A percentile compares a stretch with the other conserved stretches of the same genome.
Conservation (phyloP, 2,797 vertebrate genomes). For the Gobionotothen gibberifrons region DNA sequence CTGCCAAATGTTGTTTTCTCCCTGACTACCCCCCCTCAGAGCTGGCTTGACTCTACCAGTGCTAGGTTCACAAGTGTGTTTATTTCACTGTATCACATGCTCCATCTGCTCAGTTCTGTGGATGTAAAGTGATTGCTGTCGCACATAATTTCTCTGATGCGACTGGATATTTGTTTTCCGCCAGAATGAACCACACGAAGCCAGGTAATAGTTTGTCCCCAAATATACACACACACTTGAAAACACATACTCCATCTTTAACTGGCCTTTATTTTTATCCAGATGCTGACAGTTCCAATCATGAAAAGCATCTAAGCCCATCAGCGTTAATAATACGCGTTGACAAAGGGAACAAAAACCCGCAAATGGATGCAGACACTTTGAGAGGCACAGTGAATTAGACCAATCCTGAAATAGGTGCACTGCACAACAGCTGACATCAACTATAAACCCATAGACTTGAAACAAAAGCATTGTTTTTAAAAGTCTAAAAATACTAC, state of each 20-base stretch:
- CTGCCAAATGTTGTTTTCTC: slow-evolving; percentile 69
- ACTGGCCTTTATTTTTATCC: slow-evolving; percentile 59
- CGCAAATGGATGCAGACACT: slow-evolving; percentile 64
- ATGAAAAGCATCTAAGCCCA: slow-evolving; percentile 62
- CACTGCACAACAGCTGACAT: slow-evolving; percentile 39
- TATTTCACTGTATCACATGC: slow-evolving; percentile 64
- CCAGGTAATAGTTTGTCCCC: slow-evolving; percentile 41
- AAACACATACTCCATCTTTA: slow-evolving; percentile 38
- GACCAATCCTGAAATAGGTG: slow-evolving; percentile 46
- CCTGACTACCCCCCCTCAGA: neutral
- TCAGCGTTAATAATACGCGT: slow-evolving; percentile 62
- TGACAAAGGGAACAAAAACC: slow-evolving; percentile 64
- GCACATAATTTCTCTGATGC: slow-evolving; percentile 72
- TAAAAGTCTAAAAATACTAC: slow-evolving; percentile 28
- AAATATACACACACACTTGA: slow-evolving; percentile 27
- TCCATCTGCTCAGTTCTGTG: slow-evolving; percentile 75
- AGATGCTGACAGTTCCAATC: slow-evolving; percentile 72
- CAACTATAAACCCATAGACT: slow-evolving; percentile 36
- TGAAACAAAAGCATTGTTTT: slow-evolving; percentile 32
- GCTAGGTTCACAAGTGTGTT: slow-evolving; percentile 52
- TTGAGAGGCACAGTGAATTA: slow-evolving; percentile 56
- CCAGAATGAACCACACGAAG: slow-evolving; percentile 55
- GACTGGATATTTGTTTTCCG: slow-evolving; percentile 61
- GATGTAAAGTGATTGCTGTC: slow-evolving; percentile 85
- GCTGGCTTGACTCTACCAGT: slow-evolving; percentile 44